Base-by-base conservation (phyloP, 2,113 vertebrate genomes). In the Excalfactoria chinensis region DNA sequence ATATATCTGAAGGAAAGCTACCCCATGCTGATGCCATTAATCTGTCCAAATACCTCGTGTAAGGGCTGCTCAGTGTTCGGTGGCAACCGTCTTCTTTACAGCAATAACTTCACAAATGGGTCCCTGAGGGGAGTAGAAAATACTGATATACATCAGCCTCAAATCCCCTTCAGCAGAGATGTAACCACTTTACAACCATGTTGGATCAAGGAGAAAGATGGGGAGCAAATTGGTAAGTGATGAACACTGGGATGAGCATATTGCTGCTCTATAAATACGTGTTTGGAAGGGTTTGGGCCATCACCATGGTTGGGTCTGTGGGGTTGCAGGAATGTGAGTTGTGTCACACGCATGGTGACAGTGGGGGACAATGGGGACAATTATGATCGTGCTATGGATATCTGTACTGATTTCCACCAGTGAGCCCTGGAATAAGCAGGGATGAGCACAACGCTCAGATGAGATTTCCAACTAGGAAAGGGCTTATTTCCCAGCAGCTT, bases 291-390 rank as follows among this genome's bases (percentile, higher is more conserved):
- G 19, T 37, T 1, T 35, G 10, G 49, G 32, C 9, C 14, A 40
- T 63, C 25, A 28, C 28, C 35, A 23, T 13, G 56, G 25, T 14
- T 15, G 44, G 21, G 7, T 2, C 71, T 84, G 74, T 34, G 58
- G 40, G 28, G 11, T 5, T 67, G 68, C 4, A 9, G n/a, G 48
- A 53, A 28, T 35, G 32, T 5, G 17, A 23, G 22, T 0, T 0
- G 6, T 8, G 28, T 4, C 6, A 40, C 2, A 8, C 1, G 0
- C 1, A 2, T 0, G 9, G 64, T 59, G 48, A 17, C 0, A 3
- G 1, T 25, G 43, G 9, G 41, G 53, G 55, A 28, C n/a, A 43
- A 8, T 8, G 4, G 51, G 15, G 26, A 15, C 51, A 30, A 53
- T 30, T 53, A 3, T 41, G 28, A 8, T 62, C 34, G 25, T 11